Conservation (phyloP, 2,888 invertebrate species). For the Lithophane ornitopus region DNA sequence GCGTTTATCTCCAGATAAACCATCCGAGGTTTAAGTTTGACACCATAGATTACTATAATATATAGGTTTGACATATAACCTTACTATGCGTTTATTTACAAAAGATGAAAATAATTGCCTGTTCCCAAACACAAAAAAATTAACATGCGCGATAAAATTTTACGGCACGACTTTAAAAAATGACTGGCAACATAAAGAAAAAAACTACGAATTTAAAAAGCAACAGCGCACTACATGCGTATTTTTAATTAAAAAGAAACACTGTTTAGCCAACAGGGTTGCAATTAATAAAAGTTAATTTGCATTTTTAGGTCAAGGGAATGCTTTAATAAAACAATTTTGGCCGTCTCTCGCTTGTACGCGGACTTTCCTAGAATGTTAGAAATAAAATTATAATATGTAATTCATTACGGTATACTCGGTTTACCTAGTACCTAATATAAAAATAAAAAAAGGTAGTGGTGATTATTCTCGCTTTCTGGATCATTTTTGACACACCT, state of each 20-base stretch:
- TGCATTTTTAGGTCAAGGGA: slow-evolving; percentile 70
- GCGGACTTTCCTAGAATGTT: slow-evolving; percentile 44
- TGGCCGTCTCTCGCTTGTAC: slow-evolving; percentile 49
- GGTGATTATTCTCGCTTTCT: too few species aligned
- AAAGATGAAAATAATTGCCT: neutral
- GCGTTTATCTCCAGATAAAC: neutral
- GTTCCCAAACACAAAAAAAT: neutral
- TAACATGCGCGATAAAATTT: slow-evolving; percentile 4
- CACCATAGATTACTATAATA: too few species aligned
- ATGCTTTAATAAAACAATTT: slow-evolving; percentile 66
- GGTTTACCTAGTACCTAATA: neutral
- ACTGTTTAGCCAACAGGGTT: slow-evolving; percentile 61
- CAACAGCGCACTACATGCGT: slow-evolving; percentile 40
- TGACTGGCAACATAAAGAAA: slow-evolving; percentile 8
- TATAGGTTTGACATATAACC: neutral
- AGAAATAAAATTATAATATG: slow-evolving; percentile 46
- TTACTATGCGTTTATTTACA: neutral
- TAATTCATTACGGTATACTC: neutral
- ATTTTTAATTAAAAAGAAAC: slow-evolving; percentile 68
- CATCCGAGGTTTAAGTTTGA: neutral
- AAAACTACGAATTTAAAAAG: slow-evolving; percentile 29
- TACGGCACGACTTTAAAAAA: neutral
- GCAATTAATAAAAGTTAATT: slow-evolving; percentile 71
- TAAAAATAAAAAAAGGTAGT: neutral
- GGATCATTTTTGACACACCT: too few species aligned